Conservation (phyloP, 30 jellyfish, hydroid and myxozoan genomes). For the Hydractinia echinata region DNA sequence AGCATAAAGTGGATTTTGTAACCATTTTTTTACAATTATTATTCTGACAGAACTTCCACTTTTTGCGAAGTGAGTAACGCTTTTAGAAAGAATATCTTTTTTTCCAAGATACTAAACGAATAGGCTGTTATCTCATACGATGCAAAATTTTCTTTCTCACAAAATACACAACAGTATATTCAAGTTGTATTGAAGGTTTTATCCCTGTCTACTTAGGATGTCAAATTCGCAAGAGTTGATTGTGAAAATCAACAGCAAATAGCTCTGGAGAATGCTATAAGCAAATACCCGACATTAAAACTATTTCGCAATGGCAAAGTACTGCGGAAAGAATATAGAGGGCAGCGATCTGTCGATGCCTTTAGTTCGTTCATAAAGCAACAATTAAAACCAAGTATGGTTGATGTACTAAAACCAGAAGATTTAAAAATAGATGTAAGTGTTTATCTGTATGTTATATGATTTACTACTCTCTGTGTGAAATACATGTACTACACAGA, state of each 20-base stretch:
- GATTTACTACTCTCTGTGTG: too few relatives aligned
- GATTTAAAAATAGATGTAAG: constrained; percentile 89
- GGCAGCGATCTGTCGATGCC: constrained; percentile 99
- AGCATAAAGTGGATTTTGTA: too few relatives aligned
- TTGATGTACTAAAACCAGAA: constrained; percentile 69
- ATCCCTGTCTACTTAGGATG: constrained; percentile 49
- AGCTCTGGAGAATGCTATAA: constrained; percentile 65
- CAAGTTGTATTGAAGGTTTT: not conserved
- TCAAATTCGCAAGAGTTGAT: constrained; percentile 77
- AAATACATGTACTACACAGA: too few relatives aligned
- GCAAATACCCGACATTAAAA: constrained; percentile 94
- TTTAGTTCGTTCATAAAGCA: constrained; percentile 72
- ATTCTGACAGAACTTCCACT: too few relatives aligned
- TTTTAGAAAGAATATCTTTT: too few relatives aligned
- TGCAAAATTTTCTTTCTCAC: not conserved
- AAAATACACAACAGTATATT: not conserved
- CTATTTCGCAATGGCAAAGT: constrained; percentile 81
- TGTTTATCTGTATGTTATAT: not conserved
- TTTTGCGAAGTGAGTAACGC: too few relatives aligned
- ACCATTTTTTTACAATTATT: too few relatives aligned
- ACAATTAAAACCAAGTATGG: constrained; percentile 73
- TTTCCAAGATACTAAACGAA: not conserved
- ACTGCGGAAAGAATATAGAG: constrained; percentile 93
- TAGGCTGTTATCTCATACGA: not conserved
- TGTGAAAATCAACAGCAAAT: constrained; percentile 77